phyloP scores from a whole-genome alignment of 2,113 vertebrate genomes.

The Himantopus leucocephalus region DNA sequence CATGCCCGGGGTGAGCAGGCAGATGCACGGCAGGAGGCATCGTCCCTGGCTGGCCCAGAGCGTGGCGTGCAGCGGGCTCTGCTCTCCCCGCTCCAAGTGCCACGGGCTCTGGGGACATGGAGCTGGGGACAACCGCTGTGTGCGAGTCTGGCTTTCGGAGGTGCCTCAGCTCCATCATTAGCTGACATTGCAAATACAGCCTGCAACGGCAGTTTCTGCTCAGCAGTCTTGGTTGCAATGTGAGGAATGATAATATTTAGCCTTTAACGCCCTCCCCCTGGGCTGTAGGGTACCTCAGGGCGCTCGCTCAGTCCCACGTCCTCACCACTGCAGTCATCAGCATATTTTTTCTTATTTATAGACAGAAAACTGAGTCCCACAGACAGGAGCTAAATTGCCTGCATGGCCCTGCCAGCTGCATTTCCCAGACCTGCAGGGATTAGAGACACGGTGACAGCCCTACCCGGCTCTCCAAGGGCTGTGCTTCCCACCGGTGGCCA shows the following conservation, averaged over 20 bases:
- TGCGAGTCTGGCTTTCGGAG: background rate
- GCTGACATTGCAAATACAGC: background rate
- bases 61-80: background rate
- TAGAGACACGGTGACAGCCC: background rate
- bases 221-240: background rate
- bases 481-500: background rate
- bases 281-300: background rate
- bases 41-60: background rate
- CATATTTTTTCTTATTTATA: background rate
- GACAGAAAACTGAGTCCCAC: background rate
- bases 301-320: fast-evolving
- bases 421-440: background rate
- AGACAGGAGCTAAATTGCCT: background rate
- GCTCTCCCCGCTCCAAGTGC: background rate
- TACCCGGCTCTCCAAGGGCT: background rate
- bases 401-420: background rate
- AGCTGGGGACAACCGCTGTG: fast-evolving
- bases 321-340: background rate
- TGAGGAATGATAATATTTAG: background rate
- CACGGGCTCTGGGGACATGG: fast-evolving
- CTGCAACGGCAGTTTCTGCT: background rate
- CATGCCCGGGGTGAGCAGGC: fast-evolving
- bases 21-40: background rate
- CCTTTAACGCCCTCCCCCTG: background rate
- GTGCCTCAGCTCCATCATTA: background rate